Conservation (phyloP, 2,113 vertebrate genomes). For the Paraplagusia blochii region DNA sequence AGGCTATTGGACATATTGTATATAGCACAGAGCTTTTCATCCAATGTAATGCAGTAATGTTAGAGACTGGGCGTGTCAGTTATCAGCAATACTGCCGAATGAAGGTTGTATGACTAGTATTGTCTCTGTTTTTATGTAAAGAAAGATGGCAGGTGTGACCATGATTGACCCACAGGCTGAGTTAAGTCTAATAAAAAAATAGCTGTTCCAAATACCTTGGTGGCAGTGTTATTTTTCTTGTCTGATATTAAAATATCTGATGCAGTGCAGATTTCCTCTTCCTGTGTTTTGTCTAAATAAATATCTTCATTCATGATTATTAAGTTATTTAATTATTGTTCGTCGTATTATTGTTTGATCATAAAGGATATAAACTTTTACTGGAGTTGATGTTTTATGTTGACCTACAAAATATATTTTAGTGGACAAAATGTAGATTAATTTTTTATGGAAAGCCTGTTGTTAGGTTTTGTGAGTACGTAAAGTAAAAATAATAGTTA, state of each 20-base stretch:
- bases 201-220: conserved; percentile 30
- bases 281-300: not conserved
- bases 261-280: not conserved
- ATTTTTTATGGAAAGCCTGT: not conserved
- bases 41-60: conserved; percentile 42
- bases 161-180: conserved; percentile 34
- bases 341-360: not conserved
- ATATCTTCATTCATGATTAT: too few species aligned
- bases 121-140: conserved; percentile 42
- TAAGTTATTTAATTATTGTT: too few species aligned
- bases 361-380: too few species aligned
- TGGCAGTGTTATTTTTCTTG: conserved; percentile 8
- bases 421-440: not conserved
- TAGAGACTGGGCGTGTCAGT: conserved; percentile 27
- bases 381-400: too few species aligned
- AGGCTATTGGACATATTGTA: not conserved
- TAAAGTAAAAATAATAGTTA: too few species aligned
- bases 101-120: conserved; percentile 41
- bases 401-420: too few species aligned
- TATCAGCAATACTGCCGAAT: conserved; percentile 56
- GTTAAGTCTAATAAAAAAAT: conserved; percentile 47
- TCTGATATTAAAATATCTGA: not conserved
- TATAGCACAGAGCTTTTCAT: conserved; percentile 18
- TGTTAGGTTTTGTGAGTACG: too few species aligned
- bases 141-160: conserved; percentile 29